Evolutionary conservation across 2,113 vertebrate species (phyloP).

Genomic region (Tupaia chinensis): DNA sequence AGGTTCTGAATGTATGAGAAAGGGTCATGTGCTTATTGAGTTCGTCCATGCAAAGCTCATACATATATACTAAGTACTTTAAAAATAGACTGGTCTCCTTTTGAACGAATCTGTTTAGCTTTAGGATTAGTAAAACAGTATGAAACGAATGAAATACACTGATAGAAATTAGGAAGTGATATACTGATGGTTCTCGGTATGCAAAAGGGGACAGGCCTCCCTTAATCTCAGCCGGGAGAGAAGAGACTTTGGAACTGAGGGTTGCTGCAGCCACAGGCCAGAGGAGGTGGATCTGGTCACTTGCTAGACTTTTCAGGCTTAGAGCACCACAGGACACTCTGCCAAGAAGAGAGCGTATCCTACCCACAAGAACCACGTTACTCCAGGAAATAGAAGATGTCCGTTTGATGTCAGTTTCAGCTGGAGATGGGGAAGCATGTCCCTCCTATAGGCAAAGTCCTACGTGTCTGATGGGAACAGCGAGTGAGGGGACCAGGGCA

Average conservation of each 20-base stretch:
- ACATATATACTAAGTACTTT: conserved; percentile 72
- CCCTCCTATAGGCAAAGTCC: conserved; percentile 72
- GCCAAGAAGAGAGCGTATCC: conserved; percentile 49
- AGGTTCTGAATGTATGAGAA: conserved; percentile 84
- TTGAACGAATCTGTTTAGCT: conserved; percentile 57
- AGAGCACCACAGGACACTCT: conserved; percentile 16
- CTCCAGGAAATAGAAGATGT: conserved; percentile 77
- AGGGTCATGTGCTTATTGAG: conserved; percentile 81
- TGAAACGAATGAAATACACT: conserved; percentile 73
- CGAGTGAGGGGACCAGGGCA: conserved; percentile 69
- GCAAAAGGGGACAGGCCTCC: not conserved
- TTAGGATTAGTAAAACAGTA: conserved; percentile 79
- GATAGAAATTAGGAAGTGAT: conserved; percentile 62
- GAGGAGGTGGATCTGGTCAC: not conserved
- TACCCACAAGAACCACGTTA: conserved; percentile 77
- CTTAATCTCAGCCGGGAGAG: conserved; percentile 24
- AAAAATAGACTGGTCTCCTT: conserved; percentile 82
- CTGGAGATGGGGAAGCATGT: conserved; percentile 53
- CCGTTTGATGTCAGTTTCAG: conserved; percentile 71
- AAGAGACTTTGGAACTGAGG: not conserved
- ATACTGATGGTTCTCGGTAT: conserved; percentile 10
- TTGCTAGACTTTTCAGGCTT: not conserved
- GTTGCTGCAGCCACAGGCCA: not conserved
- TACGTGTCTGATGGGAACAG: conserved; percentile 60
- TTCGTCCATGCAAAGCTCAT: conserved; percentile 88